Conservation (phyloP, 2,888 invertebrate species). For the Parnassius orleans region DNA sequence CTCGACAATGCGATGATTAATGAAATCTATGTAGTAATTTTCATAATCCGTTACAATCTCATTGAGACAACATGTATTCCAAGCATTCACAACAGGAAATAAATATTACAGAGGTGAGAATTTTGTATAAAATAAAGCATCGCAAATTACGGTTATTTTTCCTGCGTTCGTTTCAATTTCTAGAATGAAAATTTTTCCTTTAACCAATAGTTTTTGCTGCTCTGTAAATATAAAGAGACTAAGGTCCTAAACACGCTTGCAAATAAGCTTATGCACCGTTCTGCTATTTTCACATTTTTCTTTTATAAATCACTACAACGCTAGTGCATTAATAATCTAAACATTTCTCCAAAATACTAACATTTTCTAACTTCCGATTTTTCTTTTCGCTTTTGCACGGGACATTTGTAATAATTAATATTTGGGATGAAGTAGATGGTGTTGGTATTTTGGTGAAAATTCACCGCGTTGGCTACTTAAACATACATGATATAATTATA, state of each 20-base stretch:
- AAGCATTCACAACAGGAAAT: constrained; percentile 70
- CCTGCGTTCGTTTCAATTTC: not conserved
- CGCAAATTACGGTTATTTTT: constrained; percentile 4
- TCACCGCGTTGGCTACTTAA: constrained; percentile 55
- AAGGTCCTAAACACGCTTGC: constrained; percentile 47
- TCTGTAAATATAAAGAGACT: constrained; percentile 42
- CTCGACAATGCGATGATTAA: constrained; percentile 29
- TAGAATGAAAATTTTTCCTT: constrained; percentile 12
- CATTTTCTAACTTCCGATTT: constrained; percentile 56
- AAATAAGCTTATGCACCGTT: constrained; percentile 65
- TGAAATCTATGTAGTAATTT: constrained; percentile 45
- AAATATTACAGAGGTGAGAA: constrained; percentile 70
- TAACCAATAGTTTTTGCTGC: constrained; percentile 32
- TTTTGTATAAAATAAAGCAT: constrained; percentile 31
- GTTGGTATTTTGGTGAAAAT: constrained; percentile 80
- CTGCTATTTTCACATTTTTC: constrained; percentile 54
- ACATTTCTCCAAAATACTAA: constrained; percentile 79
- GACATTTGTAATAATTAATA: constrained; percentile 44
- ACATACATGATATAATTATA: constrained; percentile 46
- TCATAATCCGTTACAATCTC: constrained; percentile 50
- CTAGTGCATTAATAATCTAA: constrained; percentile 42
- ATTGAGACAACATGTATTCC: constrained; percentile 72
- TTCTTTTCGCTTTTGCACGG: constrained; percentile 58
- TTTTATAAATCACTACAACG: constrained; percentile 46
- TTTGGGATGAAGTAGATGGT: constrained; percentile 64